Evolutionary conservation across 2,797 vertebrate genomes (phyloP), one percentile per base, ranked within the genome.

Genomic region (Apogon hyalosoma): DNA sequence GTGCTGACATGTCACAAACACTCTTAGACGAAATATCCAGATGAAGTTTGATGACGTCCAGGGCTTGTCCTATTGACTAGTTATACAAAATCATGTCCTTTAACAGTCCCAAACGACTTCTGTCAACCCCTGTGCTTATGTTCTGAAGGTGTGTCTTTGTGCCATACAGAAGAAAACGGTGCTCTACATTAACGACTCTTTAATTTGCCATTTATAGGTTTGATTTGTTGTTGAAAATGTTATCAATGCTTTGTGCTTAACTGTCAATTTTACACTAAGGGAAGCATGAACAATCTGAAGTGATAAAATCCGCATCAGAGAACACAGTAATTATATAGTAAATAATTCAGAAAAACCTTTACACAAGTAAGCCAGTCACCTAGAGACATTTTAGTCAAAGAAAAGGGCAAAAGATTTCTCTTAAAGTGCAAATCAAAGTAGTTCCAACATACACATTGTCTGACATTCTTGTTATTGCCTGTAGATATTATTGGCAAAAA

Each of bases 381-480:
- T 80, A 69, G 67, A 42, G 3, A 81, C 53, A 69, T 77, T 75
- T 82, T 77, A 67, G 75, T 85, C 50, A 83, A 86, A 89, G 11
- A 68, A 78, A 82, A 81, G 64, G 70, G 73, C 55, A 82, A 83
- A 24, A 63, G 56, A 76, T 85, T 72, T 59, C 24, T 79, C 19
- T 69, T 91, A 92, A 92, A 91, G 92, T 92, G 91, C 91, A 90
- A 91, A 90, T 87, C 71, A 92, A 90, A 91, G 70, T 75, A 86
- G 89, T 90, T 90, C 85, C 86, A 91, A 88, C 83, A 89, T 71
- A 87, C 75, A 90, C 79, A 82, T 86, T 80, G 81, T 89, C 83
- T 84, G 82, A 89, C 89, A 92, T 91, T 91, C 90, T 82, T 88
- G 72, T 85, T 86, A 87, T 88, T 89, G 82, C 87, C 88, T 79